These are phyloP conservation scores for human (Homo sapiens) DNA, from an alignment of 2,113 vertebrate species.

Conservation along the genomic window DNA sequence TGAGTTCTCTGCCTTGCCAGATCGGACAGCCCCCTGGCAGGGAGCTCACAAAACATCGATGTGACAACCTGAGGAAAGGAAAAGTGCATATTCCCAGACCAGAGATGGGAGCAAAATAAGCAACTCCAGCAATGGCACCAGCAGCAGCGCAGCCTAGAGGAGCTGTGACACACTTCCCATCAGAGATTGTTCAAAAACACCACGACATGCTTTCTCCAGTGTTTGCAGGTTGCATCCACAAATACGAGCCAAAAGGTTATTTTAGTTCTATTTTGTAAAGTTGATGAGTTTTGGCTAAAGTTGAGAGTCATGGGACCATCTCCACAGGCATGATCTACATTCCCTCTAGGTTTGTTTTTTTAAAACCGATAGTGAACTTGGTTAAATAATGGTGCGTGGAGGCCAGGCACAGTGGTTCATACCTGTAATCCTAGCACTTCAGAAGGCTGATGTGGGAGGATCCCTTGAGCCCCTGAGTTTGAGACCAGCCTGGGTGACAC, in stretches of 20 bases:
- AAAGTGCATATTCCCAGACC: not conserved
- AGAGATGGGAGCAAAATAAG: not conserved
- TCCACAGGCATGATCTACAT: not conserved
- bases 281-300: not conserved
- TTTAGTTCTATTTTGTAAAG: not conserved
- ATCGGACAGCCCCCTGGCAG: not conserved
- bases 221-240: not conserved
- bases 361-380: not conserved
- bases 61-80: not conserved
- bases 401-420: not conserved
- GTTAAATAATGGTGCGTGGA: rapidly evolving
- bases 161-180: rapidly evolving
- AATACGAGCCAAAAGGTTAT: not conserved
- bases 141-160: not conserved
- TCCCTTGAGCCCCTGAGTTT: not conserved
- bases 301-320: too few relatives aligned
- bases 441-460: not conserved
- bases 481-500: not conserved
- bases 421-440: not conserved
- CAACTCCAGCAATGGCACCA: not conserved
- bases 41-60: not conserved
- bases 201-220: not conserved
- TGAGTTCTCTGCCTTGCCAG: not conserved
- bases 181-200: not conserved
- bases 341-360: too few relatives aligned